A percentile compares a stretch with the other conserved stretches of the same genome.
These are phyloP conservation scores for Gadus chalcogrammus DNA, from an alignment of 2,113 vertebrate genomes.

Conservation along the genomic window DNA sequence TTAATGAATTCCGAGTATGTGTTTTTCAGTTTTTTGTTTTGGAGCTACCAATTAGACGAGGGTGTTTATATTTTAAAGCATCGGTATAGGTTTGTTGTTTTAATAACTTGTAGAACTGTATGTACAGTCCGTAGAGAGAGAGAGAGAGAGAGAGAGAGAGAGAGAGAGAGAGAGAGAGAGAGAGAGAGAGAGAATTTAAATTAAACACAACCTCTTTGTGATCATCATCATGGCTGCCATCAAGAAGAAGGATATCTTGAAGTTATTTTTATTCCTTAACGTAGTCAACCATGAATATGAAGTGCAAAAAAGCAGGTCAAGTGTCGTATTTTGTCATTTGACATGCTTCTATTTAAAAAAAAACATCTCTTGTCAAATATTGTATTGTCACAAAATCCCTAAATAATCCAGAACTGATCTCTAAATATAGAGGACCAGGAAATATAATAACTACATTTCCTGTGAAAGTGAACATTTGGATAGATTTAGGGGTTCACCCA, in stretches of 20 bases:
- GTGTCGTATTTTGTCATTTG: not conserved
- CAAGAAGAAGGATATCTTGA: too few species aligned
- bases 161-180: too few species aligned
- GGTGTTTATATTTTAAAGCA: too few species aligned
- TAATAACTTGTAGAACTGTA: constrained; percentile 23
- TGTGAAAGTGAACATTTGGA: not conserved
- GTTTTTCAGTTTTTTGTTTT: constrained; percentile 29
- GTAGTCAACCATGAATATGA: constrained; percentile 1
- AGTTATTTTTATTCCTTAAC: too few species aligned
- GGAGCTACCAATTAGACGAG: too few species aligned
- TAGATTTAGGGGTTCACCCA: not conserved
- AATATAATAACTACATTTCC: not conserved
- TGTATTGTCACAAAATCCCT: not conserved
- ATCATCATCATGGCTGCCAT: too few species aligned
- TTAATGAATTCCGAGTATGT: constrained; percentile 33
- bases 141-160: too few species aligned
- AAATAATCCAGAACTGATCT: too few species aligned
- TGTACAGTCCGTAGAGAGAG: constrained; percentile 30
- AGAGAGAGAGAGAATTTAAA: too few species aligned
- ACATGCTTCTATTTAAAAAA: constrained; percentile 10
- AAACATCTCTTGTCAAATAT: constrained; percentile 15
- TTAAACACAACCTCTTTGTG: too few species aligned
- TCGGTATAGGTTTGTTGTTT: constrained; percentile 32
- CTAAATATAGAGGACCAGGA: too few species aligned
- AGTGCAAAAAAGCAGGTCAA: constrained; percentile 10